These are phyloP conservation scores for Motacilla tschutschensis DNA, from an alignment of 2,113 vertebrate species.

Conservation along the genomic window DNA sequence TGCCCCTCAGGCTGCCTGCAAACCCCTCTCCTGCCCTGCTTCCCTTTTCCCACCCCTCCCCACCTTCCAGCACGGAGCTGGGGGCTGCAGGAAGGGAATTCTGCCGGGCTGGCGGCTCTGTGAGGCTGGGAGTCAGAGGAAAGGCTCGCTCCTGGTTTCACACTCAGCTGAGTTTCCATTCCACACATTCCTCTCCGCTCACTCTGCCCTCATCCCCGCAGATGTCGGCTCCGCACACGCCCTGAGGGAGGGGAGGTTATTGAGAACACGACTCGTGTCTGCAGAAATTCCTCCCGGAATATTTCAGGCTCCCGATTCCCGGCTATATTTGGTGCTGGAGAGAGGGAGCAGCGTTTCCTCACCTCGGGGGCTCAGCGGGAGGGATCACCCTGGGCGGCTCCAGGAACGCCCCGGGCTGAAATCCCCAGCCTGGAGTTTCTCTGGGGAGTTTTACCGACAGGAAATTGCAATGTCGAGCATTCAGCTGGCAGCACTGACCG, in stretches of 20 bases:
- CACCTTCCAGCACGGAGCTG: neutral
- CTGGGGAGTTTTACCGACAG: neutral
- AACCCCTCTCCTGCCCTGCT: neutral
- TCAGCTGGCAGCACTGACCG: neutral
- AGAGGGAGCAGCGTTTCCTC: rapidly evolving
- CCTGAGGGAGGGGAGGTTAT: neutral
- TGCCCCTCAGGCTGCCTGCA: neutral
- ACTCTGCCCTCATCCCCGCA: neutral
- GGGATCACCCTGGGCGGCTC: rapidly evolving
- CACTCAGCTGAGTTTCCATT: slow-evolving; percentile 35
- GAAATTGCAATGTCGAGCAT: neutral
- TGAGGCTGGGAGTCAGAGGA: rapidly evolving
- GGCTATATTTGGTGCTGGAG: neutral
- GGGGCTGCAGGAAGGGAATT: neutral
- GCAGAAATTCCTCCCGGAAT: neutral
- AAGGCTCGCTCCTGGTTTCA: neutral
- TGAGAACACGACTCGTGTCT: neutral
- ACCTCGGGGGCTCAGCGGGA: neutral
- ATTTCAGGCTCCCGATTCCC: neutral
- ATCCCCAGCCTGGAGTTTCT: neutral
- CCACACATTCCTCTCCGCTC: neutral
- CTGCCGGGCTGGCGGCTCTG: rapidly evolving
- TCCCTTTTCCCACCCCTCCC: neutral
- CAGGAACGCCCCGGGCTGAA: neutral
- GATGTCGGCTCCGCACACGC: neutral